These are phyloP conservation scores for Chaitophorus viminalis DNA, from an alignment of 2,888 invertebrate species.

Conservation along the genomic window DNA sequence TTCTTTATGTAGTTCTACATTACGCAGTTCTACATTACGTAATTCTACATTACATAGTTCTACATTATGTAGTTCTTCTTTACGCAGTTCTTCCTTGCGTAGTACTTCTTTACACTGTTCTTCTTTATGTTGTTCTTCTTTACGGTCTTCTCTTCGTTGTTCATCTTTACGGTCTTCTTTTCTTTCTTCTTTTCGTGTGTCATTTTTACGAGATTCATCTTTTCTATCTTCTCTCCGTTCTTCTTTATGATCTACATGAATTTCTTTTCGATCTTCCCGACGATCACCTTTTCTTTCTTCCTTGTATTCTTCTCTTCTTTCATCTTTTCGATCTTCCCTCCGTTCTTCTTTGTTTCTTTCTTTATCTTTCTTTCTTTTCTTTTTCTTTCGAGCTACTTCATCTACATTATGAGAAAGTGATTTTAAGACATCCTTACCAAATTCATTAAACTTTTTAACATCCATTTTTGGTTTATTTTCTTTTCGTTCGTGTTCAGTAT, in stretches of 20 bases:
- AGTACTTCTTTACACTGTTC: not conserved
- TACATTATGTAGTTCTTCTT: conserved; percentile 21
- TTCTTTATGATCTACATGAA: not conserved
- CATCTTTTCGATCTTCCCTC: conserved; percentile 10
- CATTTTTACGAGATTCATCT: too few relatives aligned
- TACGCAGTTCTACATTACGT: conserved; percentile 19
- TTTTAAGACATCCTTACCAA: conserved; percentile 51
- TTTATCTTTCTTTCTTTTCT: conserved; percentile 63
- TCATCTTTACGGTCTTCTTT: conserved; percentile 38
- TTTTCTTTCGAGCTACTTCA: conserved; percentile 67
- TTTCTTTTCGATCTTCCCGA: conserved; percentile 28
- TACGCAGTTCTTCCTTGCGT: not conserved
- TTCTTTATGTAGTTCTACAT: conserved; percentile 11
- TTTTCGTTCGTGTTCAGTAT: conserved; percentile 66
- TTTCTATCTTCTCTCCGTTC: conserved; percentile 17
- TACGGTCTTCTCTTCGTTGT: conserved; percentile 21
- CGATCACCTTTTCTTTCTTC: conserved; percentile 3
- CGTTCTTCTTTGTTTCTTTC: conserved; percentile 47
- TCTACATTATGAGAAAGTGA: conserved; percentile 46
- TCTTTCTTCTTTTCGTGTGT: not conserved
- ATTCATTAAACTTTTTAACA: conserved; percentile 58
- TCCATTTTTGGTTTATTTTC: conserved; percentile 62
- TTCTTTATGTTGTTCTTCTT: conserved; percentile 1
- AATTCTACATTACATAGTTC: conserved; percentile 28
- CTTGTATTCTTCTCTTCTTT: not conserved